A percentile compares a stretch with the other conserved stretches of the same genome.
These are phyloP conservation scores for Ammodytes dubius DNA, from an alignment of 2,113 vertebrate genomes.

Conservation along the genomic window DNA sequence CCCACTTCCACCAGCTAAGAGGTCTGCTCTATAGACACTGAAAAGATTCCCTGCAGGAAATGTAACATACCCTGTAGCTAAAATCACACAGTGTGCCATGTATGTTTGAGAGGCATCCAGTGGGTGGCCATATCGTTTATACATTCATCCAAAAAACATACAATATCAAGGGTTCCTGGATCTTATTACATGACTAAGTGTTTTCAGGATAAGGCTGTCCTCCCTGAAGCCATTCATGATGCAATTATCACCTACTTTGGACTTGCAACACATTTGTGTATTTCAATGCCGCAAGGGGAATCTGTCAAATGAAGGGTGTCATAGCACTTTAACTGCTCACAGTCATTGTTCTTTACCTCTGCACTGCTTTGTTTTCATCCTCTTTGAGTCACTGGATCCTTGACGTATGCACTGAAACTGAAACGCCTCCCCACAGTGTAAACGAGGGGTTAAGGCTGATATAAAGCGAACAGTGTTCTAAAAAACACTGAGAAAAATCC, in stretches of 20 bases:
- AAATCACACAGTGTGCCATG: not conserved
- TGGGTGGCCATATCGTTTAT: constrained; percentile 13
- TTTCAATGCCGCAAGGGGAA: not conserved
- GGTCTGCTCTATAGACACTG: constrained; percentile 49
- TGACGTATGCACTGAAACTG: constrained; percentile 31
- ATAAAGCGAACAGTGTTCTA: constrained; percentile 69
- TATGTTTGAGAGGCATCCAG: constrained; percentile 4
- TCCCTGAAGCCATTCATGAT: constrained; percentile 11
- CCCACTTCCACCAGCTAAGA: constrained; percentile 38
- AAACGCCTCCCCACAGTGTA: constrained; percentile 29
- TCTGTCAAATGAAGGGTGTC: not conserved
- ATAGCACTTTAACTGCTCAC: not conserved
- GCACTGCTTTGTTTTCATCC: not conserved
- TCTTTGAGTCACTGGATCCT: not conserved
- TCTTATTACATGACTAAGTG: not conserved
- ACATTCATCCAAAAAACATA: not conserved
- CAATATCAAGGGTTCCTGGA: not conserved
- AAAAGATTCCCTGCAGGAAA: constrained; percentile 37
- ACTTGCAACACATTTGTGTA: constrained; percentile 2
- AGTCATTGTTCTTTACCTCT: not conserved
- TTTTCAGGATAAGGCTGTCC: not conserved
- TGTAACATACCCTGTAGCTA: constrained; percentile 8
- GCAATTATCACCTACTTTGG: constrained; percentile 18
- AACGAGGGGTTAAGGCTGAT: constrained; percentile 20
- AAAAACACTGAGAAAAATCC: constrained; percentile 49